These are phyloP conservation scores for Andrena flavipes DNA, from an alignment of 2,888 invertebrate species.

Conservation along the genomic window DNA sequence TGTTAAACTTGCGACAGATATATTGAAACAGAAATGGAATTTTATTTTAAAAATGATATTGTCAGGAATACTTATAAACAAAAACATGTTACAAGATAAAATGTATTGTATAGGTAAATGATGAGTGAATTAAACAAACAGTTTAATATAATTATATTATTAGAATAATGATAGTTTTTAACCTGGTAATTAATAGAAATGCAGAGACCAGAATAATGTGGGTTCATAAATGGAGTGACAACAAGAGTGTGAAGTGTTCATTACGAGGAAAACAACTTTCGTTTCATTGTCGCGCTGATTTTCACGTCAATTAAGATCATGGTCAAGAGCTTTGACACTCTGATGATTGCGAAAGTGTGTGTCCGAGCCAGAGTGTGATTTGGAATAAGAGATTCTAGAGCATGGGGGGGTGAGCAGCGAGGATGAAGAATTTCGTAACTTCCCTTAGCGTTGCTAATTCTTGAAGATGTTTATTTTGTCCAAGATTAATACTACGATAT, in stretches of 20 bases:
- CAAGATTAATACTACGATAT: constrained; percentile 55
- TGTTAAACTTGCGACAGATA: too few relatives aligned
- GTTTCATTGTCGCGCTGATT: constrained; percentile 31
- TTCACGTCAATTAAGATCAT: constrained; percentile 68
- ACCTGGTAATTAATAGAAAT: neutral
- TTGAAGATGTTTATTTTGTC: constrained; percentile 64
- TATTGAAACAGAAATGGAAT: neutral
- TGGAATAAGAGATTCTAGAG: constrained; percentile 41
- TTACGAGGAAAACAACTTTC: neutral
- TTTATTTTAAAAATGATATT: too few relatives aligned
- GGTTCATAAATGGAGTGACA: neutral
- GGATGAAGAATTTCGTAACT: constrained; percentile 64
- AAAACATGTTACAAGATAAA: too few relatives aligned
- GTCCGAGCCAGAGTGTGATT: constrained; percentile 49
- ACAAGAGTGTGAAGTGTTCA: neutral
- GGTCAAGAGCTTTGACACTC: constrained; percentile 67
- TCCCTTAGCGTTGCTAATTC: constrained; percentile 68
- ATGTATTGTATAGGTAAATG: too few relatives aligned
- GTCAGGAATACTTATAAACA: too few relatives aligned
- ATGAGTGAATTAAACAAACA: too few relatives aligned
- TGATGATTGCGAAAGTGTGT: constrained; percentile 47
- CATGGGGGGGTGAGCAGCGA: constrained; percentile 26
- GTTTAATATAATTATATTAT: too few relatives aligned
- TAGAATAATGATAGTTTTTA: neutral
- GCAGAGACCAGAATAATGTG: neutral